phyloP scores from a whole-genome alignment of 1,140 invertebrate species.

The Cyphomyrmex costatus region DNA sequence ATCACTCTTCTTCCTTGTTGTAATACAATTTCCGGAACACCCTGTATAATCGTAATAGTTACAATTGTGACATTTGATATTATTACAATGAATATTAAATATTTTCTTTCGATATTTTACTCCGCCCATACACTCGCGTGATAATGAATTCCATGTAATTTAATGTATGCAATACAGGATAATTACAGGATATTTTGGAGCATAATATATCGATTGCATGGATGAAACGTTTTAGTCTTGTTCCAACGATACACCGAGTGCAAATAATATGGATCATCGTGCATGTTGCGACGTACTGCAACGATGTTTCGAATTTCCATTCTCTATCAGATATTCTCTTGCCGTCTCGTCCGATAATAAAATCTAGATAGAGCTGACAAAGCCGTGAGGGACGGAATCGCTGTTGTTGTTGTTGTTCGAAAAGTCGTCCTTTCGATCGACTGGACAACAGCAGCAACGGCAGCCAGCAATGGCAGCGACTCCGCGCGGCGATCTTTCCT shows the following conservation, averaged over 20 bases:
- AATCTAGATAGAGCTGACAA: constrained; percentile 61
- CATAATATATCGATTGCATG: neutral
- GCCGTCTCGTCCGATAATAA: constrained; percentile 53
- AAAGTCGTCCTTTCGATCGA: constrained; percentile 59
- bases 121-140: neutral
- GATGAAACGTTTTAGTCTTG: neutral
- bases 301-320: constrained; percentile 58
- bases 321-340: constrained; percentile 37
- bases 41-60: neutral
- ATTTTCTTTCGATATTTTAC: constrained; percentile 7
- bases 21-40: no score
- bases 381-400: constrained; percentile 34
- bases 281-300: neutral
- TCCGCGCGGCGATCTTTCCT: constrained; percentile 37
- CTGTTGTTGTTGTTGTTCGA: constrained; percentile 25
- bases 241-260: neutral
- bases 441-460: constrained; percentile 40
- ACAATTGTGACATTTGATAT: neutral
- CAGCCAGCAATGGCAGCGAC: constrained; percentile 11
- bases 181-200: constrained; percentile 7
- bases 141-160: neutral
- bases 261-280: constrained; percentile 31
- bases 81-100: neutral
- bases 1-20: no score
- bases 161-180: neutral